These are phyloP conservation scores for Varecia variegata DNA, from an alignment of 2,797 vertebrate genomes.

Conservation along the genomic window DNA sequence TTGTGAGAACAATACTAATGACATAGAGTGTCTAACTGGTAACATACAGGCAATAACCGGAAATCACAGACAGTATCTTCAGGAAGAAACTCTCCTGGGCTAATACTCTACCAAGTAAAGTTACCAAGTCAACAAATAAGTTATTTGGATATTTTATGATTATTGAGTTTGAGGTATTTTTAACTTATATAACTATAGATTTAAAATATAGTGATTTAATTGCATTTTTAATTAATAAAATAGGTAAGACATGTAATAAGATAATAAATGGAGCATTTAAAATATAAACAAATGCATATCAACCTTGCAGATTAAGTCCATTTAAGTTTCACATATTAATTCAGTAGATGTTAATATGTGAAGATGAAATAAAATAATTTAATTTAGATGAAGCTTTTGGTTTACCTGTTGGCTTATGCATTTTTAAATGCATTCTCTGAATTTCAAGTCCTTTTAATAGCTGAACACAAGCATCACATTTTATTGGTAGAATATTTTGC, in stretches of 20 bases:
- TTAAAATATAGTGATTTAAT: not conserved
- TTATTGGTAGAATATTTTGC: slow-evolving; percentile 62
- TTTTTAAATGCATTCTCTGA: slow-evolving; percentile 27
- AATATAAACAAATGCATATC: not conserved
- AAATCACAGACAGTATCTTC: not conserved
- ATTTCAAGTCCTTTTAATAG: slow-evolving; percentile 31
- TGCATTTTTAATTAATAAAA: not conserved
- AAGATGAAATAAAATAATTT: slow-evolving; percentile 36
- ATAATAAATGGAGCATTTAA: not conserved
- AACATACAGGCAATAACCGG: not conserved
- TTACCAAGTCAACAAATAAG: not conserved
- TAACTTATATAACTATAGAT: not conserved
- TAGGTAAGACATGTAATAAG: not conserved
- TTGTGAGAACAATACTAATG: not conserved
- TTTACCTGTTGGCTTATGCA: not conserved
- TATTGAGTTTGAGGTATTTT: not conserved
- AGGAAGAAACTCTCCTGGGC: not conserved
- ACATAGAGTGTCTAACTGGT: not conserved
- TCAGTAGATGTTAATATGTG: slow-evolving; percentile 9
- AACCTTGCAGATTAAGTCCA: not conserved
- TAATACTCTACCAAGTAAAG: not conserved
- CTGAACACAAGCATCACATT: slow-evolving; percentile 38
- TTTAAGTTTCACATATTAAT: not conserved
- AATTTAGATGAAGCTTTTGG: not conserved
- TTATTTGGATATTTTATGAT: not conserved